Evolutionary conservation across 2,113 vertebrate genomes (phyloP).

Genomic region (Hucho hucho): DNA sequence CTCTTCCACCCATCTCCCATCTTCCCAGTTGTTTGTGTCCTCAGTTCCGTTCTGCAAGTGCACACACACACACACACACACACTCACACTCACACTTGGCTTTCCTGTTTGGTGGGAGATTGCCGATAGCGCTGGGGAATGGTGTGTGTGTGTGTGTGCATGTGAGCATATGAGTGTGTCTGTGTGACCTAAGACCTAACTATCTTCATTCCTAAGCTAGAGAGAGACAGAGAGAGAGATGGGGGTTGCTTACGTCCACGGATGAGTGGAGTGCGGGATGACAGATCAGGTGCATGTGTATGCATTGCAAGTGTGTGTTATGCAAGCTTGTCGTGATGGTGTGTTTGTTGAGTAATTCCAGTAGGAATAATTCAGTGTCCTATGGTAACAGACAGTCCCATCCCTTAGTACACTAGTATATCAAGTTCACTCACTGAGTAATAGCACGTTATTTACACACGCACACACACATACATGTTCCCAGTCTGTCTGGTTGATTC

Average conservation of each 20-base stretch:
- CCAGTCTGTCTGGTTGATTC: neutral
- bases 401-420: neutral
- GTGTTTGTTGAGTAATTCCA: conserved; percentile 12
- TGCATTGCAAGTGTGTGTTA: neutral
- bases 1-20: too few species aligned
- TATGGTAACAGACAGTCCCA: conserved; percentile 14
- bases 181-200: too few species aligned
- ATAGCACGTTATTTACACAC: neutral
- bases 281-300: neutral
- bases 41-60: neutral
- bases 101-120: too few species aligned
- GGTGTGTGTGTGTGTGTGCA: too few species aligned
- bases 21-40: too few species aligned
- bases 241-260: neutral
- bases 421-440: neutral
- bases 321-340: neutral
- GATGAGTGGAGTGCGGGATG: conserved; percentile 38
- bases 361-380: conserved; percentile 12
- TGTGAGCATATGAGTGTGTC: too few species aligned
- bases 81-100: too few species aligned
- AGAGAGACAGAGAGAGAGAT: too few species aligned
- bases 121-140: too few species aligned
- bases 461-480: neutral
- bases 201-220: too few species aligned
- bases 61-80: neutral